Evolutionary conservation across 2,888 invertebrate genomes (phyloP), one percentile per base, ranked within the genome.

Genomic region (Spatulosminthurus flaviceps): DNA sequence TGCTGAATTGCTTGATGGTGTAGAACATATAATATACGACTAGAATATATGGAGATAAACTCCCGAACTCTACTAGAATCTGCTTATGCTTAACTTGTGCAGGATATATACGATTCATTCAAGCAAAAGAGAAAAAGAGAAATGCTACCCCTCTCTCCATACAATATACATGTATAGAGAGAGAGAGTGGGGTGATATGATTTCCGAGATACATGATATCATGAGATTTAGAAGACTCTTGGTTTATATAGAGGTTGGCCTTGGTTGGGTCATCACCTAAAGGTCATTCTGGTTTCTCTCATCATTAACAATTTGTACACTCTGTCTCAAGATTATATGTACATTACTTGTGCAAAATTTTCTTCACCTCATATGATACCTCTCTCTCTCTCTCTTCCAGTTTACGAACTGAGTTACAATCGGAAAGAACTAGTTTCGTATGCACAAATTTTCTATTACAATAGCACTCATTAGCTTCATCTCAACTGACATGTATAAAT

Each of bases 191-290:
- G 70, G 22, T 13, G 16, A 28, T 7, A 41, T 21, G 11, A 42
- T 42, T n/a, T 21, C 24, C 22, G n/a, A n/a, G n/a, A n/a, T 26
- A 72, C 24, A 42, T 43, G 22, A 70, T 72, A 72, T 42, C 22
- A 41, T 42, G 22, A 22, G 71, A 42, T 21, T 72, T 72, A 22
- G 42, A 42, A 22, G 67, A n/a, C 26, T 26, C 1, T 16, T 51
- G 51, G 11, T 67, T 24, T 28, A 70, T 13, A 41, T n/a, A 78
- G 42, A 78, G 61, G 66, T 60, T 78, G 78, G 67, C 78, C 78
- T 78, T 78, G 78, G 78, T 73, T 78, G 66, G 78, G 78, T 78
- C 78, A 78, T 78, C 78, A 73, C 66, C 73, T 73, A 78, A 78
- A 78, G 78, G 78, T 66, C 78, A 78, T 78, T 41, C 72, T 78